phyloP scores from a whole-genome alignment of 92 coral and sea anemone species.

The Parazoanthus swiftii region DNA sequence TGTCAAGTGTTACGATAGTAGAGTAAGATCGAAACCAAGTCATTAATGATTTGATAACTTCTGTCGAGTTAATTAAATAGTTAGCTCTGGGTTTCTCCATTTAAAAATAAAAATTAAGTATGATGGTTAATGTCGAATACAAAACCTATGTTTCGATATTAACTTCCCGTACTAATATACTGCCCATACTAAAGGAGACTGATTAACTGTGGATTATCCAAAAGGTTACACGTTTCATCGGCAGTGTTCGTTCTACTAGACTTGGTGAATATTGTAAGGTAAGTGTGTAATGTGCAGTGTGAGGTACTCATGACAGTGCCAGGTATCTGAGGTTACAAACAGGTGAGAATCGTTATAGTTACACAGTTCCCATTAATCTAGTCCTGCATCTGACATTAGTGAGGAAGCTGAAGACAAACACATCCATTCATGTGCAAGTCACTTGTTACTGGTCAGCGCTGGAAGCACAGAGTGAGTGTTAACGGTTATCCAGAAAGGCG shows the following conservation, averaged over 20 bases:
- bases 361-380: neutral
- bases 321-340: neutral
- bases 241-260: neutral
- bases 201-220: neutral
- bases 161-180: neutral
- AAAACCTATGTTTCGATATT: neutral
- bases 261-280: neutral
- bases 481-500: conserved; percentile 9
- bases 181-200: neutral
- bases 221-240: neutral
- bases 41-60: too few species aligned
- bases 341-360: conserved; percentile 10
- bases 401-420: neutral
- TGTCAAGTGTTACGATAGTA: neutral
- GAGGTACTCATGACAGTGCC: neutral
- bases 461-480: neutral
- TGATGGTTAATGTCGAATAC: neutral
- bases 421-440: conserved; percentile 13
- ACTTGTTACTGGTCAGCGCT: conserved; percentile 19
- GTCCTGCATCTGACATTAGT: conserved; percentile 37
- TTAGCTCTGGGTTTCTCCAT: neutral
- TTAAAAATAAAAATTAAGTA: neutral
- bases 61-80: too few species aligned
- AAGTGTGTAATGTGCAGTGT: neutral
- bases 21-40: neutral